Conservation (phyloP, 2,888 invertebrate genomes). For the Phymatocera aterrima region DNA sequence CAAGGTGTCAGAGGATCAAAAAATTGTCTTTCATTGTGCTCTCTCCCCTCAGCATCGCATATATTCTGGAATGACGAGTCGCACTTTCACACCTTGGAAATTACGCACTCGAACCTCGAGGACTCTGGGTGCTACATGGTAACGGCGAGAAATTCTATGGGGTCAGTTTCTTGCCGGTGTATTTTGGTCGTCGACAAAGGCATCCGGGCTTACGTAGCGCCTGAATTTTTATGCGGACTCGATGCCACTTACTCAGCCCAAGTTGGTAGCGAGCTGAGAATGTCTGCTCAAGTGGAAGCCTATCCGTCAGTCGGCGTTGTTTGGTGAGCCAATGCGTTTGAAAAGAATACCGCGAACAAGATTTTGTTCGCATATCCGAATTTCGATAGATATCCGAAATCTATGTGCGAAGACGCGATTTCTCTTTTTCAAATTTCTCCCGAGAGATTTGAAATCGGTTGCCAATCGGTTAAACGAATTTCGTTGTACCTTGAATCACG, state of each 20-base stretch:
- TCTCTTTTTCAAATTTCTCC: too few species aligned
- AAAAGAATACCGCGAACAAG: too few species aligned
- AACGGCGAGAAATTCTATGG: constrained; percentile 87
- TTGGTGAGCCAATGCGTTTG: constrained; percentile 78
- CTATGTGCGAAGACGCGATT: too few species aligned
- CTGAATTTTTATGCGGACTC: constrained; percentile 84
- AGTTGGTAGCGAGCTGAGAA: constrained; percentile 80
- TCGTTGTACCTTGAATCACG: not conserved
- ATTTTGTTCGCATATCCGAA: too few species aligned
- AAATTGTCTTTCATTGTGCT: not conserved
- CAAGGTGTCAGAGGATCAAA: not conserved
- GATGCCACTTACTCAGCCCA: constrained; percentile 80
- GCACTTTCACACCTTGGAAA: constrained; percentile 90
- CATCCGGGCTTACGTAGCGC: constrained; percentile 87
- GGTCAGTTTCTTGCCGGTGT: constrained; percentile 88
- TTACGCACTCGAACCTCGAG: constrained; percentile 85
- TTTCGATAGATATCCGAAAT: too few species aligned
- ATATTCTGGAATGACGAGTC: constrained; percentile 82
- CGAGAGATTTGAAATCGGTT: not conserved
- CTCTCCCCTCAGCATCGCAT: constrained; percentile 76
- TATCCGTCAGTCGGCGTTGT: constrained; percentile 87
- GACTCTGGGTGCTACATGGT: constrained; percentile 90
- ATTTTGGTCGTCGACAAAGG: constrained; percentile 88
- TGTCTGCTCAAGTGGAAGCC: constrained; percentile 77
- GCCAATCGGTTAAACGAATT: not conserved